Conservation (phyloP, 2,888 invertebrate species). For the Cataglyphis altisquamis region DNA sequence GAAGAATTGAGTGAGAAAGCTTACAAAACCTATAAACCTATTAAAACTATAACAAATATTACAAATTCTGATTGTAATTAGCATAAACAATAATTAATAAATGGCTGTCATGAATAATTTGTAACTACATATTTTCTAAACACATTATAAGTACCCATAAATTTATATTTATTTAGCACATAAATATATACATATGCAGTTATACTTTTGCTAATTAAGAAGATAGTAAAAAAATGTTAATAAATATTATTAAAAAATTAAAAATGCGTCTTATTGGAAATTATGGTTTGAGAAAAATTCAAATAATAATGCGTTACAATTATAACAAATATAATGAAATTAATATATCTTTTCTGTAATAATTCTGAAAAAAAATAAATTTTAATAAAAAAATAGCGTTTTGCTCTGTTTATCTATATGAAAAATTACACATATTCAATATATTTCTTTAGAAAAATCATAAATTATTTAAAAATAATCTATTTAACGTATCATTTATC, state of each 20-base stretch:
- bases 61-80: slow-evolving; percentile 46
- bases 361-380: no score
- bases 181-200: neutral
- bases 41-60: neutral
- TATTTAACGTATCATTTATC: neutral
- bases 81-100: slow-evolving; percentile 28
- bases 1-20: slow-evolving; percentile 22
- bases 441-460: neutral
- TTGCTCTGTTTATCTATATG: neutral
- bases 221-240: no score
- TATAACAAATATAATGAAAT: no score
- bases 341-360: no score
- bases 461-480: neutral
- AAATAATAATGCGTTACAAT: no score
- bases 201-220: no score
- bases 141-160: slow-evolving; percentile 2
- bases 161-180: neutral
- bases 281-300: no score
- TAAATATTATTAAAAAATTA: no score
- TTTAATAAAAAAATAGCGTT: no score
- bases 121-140: slow-evolving; percentile 25
- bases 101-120: slow-evolving; percentile 45
- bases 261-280: no score
- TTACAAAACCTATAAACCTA: slow-evolving; percentile 1
- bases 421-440: no score